phyloP scores from a whole-genome alignment of 2,797 vertebrate species.

The Graptemys geographica region DNA sequence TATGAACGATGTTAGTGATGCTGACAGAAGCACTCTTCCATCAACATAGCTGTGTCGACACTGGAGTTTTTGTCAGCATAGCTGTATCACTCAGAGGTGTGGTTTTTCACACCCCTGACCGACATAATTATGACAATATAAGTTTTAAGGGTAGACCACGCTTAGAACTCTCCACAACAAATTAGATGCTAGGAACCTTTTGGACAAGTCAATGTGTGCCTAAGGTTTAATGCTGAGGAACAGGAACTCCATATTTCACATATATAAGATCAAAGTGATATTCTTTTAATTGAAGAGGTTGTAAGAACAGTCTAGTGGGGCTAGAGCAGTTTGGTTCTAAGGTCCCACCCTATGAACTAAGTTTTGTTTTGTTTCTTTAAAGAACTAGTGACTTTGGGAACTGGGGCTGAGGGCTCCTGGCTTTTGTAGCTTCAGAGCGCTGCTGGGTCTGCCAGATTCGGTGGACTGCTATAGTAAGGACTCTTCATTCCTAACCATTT shows the following conservation, averaged over 20 bases:
- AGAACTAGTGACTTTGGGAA: background rate
- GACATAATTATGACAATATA: background rate
- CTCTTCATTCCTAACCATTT: background rate
- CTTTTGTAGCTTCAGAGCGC: background rate
- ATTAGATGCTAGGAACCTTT: background rate
- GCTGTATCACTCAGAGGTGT: background rate
- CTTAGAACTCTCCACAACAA: fast-evolving
- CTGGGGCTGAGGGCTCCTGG: background rate
- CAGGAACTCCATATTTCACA: background rate
- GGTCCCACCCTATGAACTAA: fast-evolving
- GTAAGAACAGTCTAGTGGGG: fast-evolving
- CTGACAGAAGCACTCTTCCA: background rate
- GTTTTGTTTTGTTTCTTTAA: background rate
- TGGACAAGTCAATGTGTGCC: fast-evolving
- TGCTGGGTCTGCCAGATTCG: background rate
- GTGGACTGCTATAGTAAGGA: background rate
- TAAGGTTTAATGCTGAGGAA: background rate
- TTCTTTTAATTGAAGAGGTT: background rate
- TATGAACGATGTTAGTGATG: background rate
- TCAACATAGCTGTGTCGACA: background rate
- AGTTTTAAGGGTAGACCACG: background rate
- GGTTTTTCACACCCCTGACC: background rate
- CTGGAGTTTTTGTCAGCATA: background rate
- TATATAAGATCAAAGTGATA: background rate
- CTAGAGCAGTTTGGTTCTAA: fast-evolving